phyloP scores from a whole-genome alignment of 2,113 vertebrate species.

The Lophura nycthemera region DNA sequence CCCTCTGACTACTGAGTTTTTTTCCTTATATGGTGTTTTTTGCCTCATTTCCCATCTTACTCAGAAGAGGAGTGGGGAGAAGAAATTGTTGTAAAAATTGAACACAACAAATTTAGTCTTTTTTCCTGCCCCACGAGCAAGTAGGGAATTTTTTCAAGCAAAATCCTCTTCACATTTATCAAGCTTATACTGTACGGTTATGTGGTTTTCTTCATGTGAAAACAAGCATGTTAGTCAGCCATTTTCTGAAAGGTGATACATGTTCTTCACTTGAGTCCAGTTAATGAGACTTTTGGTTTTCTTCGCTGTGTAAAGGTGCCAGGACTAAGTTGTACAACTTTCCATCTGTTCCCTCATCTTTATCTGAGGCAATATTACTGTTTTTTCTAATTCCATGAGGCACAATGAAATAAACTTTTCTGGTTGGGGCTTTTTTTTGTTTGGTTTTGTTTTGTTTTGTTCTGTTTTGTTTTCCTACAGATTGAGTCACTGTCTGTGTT shows the following conservation, averaged over 20 bases:
- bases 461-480: neutral
- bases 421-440: neutral
- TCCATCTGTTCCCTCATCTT: neutral
- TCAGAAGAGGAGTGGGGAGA: neutral
- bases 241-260: neutral
- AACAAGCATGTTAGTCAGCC: neutral
- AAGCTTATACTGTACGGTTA: neutral
- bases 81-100: neutral
- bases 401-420: neutral
- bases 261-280: neutral
- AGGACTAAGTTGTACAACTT: neutral
- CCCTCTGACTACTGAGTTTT: neutral
- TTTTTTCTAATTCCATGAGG: neutral
- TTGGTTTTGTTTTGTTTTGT: neutral
- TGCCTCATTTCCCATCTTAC: neutral
- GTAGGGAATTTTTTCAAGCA: neutral
- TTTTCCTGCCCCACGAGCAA: neutral
- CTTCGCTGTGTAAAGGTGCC: neutral
- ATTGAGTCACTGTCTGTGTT: neutral
- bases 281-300: neutral
- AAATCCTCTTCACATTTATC: neutral
- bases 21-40: neutral
- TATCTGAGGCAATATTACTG: neutral
- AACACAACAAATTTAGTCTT: neutral
- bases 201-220: neutral